Base-by-base conservation (phyloP, 1,140 invertebrate genomes). In the Drosophila yakuba region DNA sequence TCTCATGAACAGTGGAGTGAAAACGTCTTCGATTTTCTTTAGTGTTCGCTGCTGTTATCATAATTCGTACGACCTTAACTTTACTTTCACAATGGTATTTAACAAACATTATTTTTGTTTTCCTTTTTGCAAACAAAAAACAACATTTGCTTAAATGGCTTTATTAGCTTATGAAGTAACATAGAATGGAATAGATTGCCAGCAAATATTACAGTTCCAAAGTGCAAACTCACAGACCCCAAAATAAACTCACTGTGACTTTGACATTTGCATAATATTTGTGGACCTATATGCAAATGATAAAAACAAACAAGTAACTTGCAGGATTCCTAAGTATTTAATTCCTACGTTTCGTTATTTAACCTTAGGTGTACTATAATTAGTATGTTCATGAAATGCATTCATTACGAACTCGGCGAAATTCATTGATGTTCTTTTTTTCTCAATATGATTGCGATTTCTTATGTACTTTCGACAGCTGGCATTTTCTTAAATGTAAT, bases 1-100 rank as follows among this genome's bases (percentile, higher is more conserved):
- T 90, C 75, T 91, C 79, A 71, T 91, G 67, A 76, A 73, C 86
- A 81, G 59, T 84, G 64, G 44, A 68, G 84, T 73, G 60, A 77
- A 77, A 62, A 72, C 35, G 45, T 60, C 20, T 45, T 57, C 43
- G 54, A 63, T 45, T 59, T 74, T 76, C 47, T 36, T 68, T 66
- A 64, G 59, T 63, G 23, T 76, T 66, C 43, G 58, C 63, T 20
- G 57, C 35, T 44, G 38, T 50, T 52, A 51, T 69, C 58, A 62
- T 69, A 74, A 74, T 80, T 69, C 61, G 15, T 56, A 50, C 25
- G 57, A 58, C 12, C 57, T 66, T 84, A 80, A 66, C 44, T 47
- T 68, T 66, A 85, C 58, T 54, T 72, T 48, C 45, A 73, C 41
- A 25, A 28, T 44, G 44, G 8, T 57, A 55, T 44, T 60, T 82